phyloP scores from a whole-genome alignment of 2,797 vertebrate genomes.

The Pogoniulus pusillus region DNA sequence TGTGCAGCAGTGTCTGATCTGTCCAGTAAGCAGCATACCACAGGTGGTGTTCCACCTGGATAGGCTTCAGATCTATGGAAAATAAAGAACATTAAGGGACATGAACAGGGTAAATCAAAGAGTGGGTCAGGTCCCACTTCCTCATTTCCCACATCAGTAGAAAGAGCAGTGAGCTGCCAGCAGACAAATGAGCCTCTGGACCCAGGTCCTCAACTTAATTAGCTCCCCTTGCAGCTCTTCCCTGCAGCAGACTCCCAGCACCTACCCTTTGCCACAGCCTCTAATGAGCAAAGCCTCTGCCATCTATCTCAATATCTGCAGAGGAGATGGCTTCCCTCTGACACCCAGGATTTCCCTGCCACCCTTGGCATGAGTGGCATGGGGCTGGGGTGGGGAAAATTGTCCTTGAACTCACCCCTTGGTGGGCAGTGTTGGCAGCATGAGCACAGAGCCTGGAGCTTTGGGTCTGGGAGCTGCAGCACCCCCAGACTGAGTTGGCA shows the following conservation, averaged over 20 bases:
- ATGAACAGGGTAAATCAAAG: slow-evolving; percentile 1
- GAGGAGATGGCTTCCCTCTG: neutral
- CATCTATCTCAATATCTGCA: neutral
- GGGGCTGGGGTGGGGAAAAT: neutral
- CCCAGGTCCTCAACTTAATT: slow-evolving; percentile 30
- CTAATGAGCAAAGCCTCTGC: neutral
- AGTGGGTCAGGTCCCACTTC: neutral
- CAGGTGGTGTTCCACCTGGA: rapidly evolving
- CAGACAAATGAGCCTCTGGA: slow-evolving; percentile 49
- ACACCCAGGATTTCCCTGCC: neutral
- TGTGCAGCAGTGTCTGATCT: rapidly evolving
- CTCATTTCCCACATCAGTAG: slow-evolving; percentile 4
- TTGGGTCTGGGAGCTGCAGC: neutral
- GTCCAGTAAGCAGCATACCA: rapidly evolving
- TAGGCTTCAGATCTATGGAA: neutral
- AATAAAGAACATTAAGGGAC: neutral
- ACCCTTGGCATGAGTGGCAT: rapidly evolving
- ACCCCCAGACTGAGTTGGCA: rapidly evolving
- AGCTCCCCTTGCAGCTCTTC: slow-evolving; percentile 35
- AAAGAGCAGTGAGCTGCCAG: neutral
- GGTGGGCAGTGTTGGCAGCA: neutral
- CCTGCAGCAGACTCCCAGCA: neutral
- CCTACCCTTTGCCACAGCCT: neutral
- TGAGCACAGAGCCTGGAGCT: neutral
- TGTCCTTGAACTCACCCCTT: rapidly evolving